Evolutionary conservation across 2,797 vertebrate species (phyloP), one percentile per base, ranked within the genome.

Genomic region (Falco columbarius): DNA sequence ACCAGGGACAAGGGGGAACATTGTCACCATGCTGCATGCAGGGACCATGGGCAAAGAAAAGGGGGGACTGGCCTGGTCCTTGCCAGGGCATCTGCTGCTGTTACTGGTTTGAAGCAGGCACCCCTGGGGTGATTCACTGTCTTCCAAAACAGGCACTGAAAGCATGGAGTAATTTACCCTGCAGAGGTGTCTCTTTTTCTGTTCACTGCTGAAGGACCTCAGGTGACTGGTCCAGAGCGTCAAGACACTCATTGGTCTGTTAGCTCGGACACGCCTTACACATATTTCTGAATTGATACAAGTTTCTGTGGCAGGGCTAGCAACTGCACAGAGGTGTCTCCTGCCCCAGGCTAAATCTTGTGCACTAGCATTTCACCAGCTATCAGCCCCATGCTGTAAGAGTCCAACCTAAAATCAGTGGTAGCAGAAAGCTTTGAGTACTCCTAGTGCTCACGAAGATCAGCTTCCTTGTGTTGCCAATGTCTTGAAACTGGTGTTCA

Each of bases 1-100:
- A 36, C 7, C 16, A 20, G 27, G 3, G 3, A n/a, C 0, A 3
- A 21, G 7, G 11, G 1, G 6, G 5, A 1, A 24, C 10, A 71
- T 52, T 7, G 8, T 70, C n/a, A 15, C 13, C 21, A 8, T 38
- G 24, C 23, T 56, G 32, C 14, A 23, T 10, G 9, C 6, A 8
- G 12, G 10, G 19, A 18, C 42, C 3, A 3, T 11, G 22, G 7
- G 12, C 6, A 52, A 26, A 7, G 9, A 24, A 36, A 59, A 84
- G 23, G 5, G 5, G 1, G 1, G 2, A 26, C 14, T 38, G 56
- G 46, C 4, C 14, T 20, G n/a, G 15, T 29, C 55, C 46, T 81
- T 70, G 6, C 18, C 18, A 47, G 42, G 10, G 5, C 23, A 66
- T 36, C 27, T 52, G 20, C 20, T 47, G 1, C 40, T n/a, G 14